Percentiles rank a stretch among this genome's conserved stretches.
Conservation (phyloP, 2,113 vertebrate genomes). For the Hystrix cristata region DNA sequence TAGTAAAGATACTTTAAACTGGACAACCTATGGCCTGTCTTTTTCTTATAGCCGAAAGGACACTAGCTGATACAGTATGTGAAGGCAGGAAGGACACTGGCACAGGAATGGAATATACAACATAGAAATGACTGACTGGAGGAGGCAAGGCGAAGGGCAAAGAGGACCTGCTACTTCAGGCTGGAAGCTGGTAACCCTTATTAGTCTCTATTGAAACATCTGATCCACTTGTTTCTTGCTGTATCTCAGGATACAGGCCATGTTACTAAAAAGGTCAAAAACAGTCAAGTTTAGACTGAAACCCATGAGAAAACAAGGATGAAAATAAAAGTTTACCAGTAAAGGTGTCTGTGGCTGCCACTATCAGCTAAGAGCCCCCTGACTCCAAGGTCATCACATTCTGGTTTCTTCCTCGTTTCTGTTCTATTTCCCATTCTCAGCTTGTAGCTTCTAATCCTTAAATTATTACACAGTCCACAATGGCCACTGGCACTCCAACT, state of each 20-base stretch:
- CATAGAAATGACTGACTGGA: neutral
- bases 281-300: neutral
- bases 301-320: neutral
- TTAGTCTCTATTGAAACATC: neutral
- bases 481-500: neutral
- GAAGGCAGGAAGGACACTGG: neutral
- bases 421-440: neutral
- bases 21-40: neutral
- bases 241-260: neutral
- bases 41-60: conserved; percentile 10
- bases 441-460: conserved; percentile 25
- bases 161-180: neutral
- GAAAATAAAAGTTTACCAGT: neutral
- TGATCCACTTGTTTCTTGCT: conserved; percentile 14
- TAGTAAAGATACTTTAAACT: conserved; percentile 55
- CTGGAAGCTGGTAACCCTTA: neutral
- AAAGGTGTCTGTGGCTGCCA: neutral
- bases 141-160: neutral
- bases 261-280: conserved; percentile 23
- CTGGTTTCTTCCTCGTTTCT: conserved; percentile 3
- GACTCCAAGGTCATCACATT: neutral
- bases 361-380: neutral
- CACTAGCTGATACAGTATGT: neutral
- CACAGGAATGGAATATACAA: neutral
- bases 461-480: conserved; percentile 10